These are phyloP conservation scores for Polypedilum pembai DNA, from an alignment of 1,140 invertebrate genomes.

Conservation along the genomic window DNA sequence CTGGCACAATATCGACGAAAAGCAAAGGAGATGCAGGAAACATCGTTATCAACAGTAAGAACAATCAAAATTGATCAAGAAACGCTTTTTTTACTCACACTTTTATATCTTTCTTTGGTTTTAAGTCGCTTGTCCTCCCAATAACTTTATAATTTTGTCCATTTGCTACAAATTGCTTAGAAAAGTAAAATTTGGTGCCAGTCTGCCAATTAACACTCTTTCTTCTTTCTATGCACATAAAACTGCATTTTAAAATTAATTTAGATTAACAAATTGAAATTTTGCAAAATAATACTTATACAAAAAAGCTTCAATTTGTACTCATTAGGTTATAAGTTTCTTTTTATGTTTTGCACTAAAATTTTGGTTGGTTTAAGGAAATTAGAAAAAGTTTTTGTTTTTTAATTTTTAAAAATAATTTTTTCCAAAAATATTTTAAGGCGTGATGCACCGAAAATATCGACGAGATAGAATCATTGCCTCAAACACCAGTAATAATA, in stretches of 20 bases:
- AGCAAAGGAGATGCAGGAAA: conserved; percentile 63
- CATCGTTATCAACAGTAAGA: conserved; percentile 61
- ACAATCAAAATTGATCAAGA: not conserved
- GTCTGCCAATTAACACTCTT: too few relatives aligned
- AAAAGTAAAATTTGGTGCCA: too few relatives aligned
- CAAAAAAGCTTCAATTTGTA: too few relatives aligned
- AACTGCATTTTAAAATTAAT: too few relatives aligned
- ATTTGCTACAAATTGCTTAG: not conserved
- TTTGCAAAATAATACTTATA: too few relatives aligned
- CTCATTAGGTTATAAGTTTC: too few relatives aligned
- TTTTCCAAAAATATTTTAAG: not conserved
- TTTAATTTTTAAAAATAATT: too few relatives aligned
- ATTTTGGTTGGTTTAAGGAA: too few relatives aligned
- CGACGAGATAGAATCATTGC: not conserved
- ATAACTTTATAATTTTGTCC: not conserved
- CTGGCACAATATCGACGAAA: conserved; percentile 60
- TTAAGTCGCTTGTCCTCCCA: not conserved
- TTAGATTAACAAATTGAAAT: too few relatives aligned
- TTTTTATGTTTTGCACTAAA: too few relatives aligned
- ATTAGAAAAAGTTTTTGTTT: too few relatives aligned
- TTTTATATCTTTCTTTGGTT: not conserved
- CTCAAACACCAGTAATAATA: conserved; percentile 17
- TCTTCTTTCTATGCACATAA: too few relatives aligned
- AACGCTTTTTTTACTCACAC: not conserved
- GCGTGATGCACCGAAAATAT: conserved; percentile 15